Base-by-base conservation (phyloP, 2,797 vertebrate species). In the Muscicapa comitata region DNA sequence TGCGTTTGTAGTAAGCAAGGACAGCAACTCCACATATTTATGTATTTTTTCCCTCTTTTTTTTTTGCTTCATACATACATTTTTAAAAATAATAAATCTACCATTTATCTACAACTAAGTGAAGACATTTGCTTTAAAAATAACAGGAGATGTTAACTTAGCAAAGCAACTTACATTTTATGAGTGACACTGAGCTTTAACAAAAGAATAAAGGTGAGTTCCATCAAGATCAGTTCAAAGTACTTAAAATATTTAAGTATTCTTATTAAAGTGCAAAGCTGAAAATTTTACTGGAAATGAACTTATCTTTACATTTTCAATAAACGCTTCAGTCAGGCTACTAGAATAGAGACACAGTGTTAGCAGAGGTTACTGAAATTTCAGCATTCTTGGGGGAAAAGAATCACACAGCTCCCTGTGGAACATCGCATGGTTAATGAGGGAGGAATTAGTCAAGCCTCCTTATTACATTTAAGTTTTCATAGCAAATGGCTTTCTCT, bases 331-430 rank as follows among this genome's bases (percentile, higher is more conserved):
- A 17, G 13, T 10, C n/a, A 38, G 54, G 21, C 35, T 65, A 21
- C 42, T 2, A 0, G 28, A 78, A 80, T 1, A 58, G 54, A 72
- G 31, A 68, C 0, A 0, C 8, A 43, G 23, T 3, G 0, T 25
- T 53, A 61, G n/a, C 48, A 33, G 37, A 31, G 53, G 31, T 72
- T 66, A 65, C 40, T 70, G 47, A 88, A 86, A 91, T 68, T 68
- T 17, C 20, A 55, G 12, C 31, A 5, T 70, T 79, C 67, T 43
- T 16, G 11, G 11, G 23, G 51, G 20, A 24, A 88, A 68, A 89
- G 21, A 81, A 79, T 29, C 65, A 20, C 54, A 31, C 38, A 35
- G 38, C 17, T 87, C 75, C 50, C 58, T 58, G 5, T 45, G 70
- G 55, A 53, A 67, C 42, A 55, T 70, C 26, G 20, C 13, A 20